Conservation (phyloP, 2,888 invertebrate genomes). For the Monopis laevigella region DNA sequence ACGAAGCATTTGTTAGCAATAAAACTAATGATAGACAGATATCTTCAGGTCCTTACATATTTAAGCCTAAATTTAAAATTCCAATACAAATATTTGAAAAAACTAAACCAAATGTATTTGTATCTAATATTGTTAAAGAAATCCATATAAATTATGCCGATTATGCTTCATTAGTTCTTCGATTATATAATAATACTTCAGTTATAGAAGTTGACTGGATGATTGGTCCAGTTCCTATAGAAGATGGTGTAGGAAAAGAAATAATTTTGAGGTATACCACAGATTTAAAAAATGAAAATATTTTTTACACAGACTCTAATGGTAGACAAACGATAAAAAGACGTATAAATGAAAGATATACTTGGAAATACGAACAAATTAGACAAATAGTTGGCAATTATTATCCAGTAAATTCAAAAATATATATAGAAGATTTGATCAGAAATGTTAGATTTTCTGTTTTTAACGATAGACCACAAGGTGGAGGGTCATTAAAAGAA, state of each 20-base stretch:
- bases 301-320: slow-evolving; percentile 93
- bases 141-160: slow-evolving; percentile 66
- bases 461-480: slow-evolving; percentile 82
- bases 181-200: slow-evolving; percentile 70
- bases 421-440: slow-evolving; percentile 70
- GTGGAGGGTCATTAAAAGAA: slow-evolving; percentile 76
- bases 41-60: slow-evolving; percentile 1
- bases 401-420: slow-evolving; percentile 89
- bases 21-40: slow-evolving; percentile 39
- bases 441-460: slow-evolving; percentile 63
- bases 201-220: slow-evolving; percentile 81
- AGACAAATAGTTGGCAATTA: slow-evolving; percentile 73
- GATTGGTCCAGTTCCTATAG: slow-evolving; percentile 75
- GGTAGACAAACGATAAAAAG: slow-evolving; percentile 86
- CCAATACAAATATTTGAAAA: slow-evolving; percentile 24
- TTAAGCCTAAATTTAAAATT: slow-evolving; percentile 25
- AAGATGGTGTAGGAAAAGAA: slow-evolving; percentile 77
- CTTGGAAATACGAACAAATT: neutral
- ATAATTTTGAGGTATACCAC: slow-evolving; percentile 80
- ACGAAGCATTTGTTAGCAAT: slow-evolving; percentile 73
- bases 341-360: neutral
- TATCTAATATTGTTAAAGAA: slow-evolving; percentile 78
- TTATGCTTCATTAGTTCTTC: slow-evolving; percentile 80
- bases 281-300: slow-evolving; percentile 63
- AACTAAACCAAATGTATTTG: slow-evolving; percentile 25